Percentiles rank a stretch among this genome's conserved stretches.
These are phyloP conservation scores for Acrobasis suavella DNA, from an alignment of 2,888 invertebrate species.

Conservation along the genomic window DNA sequence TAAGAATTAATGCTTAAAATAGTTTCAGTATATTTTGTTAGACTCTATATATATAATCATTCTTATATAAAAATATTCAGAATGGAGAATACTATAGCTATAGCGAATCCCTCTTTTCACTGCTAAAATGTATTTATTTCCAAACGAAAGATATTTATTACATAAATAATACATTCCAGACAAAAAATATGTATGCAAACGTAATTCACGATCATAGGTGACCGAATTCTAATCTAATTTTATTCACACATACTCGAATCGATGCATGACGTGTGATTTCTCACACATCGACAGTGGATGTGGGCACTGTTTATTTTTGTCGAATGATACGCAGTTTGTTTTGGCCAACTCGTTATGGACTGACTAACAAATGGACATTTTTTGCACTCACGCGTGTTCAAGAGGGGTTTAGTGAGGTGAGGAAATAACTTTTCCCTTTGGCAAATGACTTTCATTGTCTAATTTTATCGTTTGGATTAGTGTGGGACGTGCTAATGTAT, in stretches of 20 bases:
- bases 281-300: constrained; percentile 12
- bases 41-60: too few species aligned
- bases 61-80: too few species aligned
- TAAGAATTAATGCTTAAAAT: too few species aligned
- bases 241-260: constrained; percentile 5
- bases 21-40: too few species aligned
- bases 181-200: too few species aligned
- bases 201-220: neutral
- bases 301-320: neutral
- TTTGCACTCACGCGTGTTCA: neutral
- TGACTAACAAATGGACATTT: neutral
- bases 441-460: constrained; percentile 15
- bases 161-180: too few species aligned
- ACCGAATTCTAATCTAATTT: constrained; percentile 8
- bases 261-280: constrained; percentile 12
- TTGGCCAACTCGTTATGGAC: neutral
- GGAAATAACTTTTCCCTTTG: constrained; percentile 4
- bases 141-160: too few species aligned
- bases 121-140: too few species aligned
- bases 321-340: constrained; percentile 1
- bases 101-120: too few species aligned
- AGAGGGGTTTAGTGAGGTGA: neutral
- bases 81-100: too few species aligned
- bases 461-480: neutral
- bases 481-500: constrained; percentile 1